Evolutionary conservation across 2,797 vertebrate genomes (phyloP).

Genomic region (Pantherophis vulpinus): DNA sequence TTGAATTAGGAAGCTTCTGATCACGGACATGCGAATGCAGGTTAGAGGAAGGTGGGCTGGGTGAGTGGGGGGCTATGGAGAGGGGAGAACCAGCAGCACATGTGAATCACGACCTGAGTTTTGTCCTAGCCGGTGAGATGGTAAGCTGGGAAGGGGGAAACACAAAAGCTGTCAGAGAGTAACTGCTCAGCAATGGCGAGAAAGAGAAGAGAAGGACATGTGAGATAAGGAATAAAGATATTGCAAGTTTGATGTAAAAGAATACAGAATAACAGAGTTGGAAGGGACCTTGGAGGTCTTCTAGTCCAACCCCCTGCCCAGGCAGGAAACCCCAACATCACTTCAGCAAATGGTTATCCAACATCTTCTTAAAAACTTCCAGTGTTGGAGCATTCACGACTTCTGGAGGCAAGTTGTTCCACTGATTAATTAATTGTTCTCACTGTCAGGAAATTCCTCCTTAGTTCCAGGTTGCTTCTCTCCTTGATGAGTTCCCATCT

Average conservation of each 20-base stretch:
- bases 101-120: not conserved
- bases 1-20: not conserved
- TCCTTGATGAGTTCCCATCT: not conserved
- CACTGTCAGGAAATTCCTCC: not conserved
- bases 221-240: not conserved
- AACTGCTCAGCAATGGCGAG: not conserved
- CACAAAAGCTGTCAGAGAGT: no score
- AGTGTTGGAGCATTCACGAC: not conserved
- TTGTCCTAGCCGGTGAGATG: not conserved
- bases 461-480: not conserved
- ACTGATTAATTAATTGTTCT: not conserved
- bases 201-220: not conserved
- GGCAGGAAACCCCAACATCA: not conserved
- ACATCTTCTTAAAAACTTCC: not conserved
- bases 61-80: not conserved
- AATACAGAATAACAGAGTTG: not conserved
- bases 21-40: not conserved
- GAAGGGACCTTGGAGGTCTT: not conserved
- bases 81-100: no score
- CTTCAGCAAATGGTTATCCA: no score
- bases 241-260: no score
- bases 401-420: not conserved
- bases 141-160: not conserved
- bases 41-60: not conserved
- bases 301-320: not conserved